Evolutionary conservation across 2,888 invertebrate genomes (phyloP).

Genomic region (Hyposoter dolosus): DNA sequence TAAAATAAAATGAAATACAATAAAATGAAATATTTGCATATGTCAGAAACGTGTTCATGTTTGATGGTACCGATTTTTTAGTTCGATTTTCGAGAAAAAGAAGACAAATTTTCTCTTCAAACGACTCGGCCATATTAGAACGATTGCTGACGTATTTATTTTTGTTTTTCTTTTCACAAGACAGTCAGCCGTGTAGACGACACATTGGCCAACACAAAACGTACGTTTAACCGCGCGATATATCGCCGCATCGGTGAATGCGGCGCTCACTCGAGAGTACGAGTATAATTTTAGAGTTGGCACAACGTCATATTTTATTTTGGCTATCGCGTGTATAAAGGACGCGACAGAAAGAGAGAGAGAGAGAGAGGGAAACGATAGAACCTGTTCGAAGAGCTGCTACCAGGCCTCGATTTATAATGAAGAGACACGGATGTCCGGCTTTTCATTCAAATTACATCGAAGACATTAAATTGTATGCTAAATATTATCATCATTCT

Average conservation of each 20-base stretch:
- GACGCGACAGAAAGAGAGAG: not conserved
- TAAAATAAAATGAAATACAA: too few relatives aligned
- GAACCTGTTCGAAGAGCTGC: constrained; percentile 22
- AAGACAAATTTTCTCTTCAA: not conserved
- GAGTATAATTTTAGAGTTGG: constrained; percentile 78
- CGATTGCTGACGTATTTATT: constrained; percentile 13
- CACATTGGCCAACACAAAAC: constrained; percentile 40
- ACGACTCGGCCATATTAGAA: not conserved
- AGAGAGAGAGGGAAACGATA: not conserved
- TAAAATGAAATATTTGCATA: too few relatives aligned
- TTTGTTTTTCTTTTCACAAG: constrained; percentile 6
- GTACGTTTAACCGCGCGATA: constrained; percentile 35
- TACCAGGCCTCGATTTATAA: constrained; percentile 18
- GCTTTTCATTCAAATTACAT: constrained; percentile 29
- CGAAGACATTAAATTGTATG: constrained; percentile 9
- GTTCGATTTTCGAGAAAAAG: not conserved
- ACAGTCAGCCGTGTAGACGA: constrained; percentile 9
- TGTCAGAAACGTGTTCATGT: not conserved
- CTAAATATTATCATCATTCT: not conserved
- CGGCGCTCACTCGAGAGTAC: constrained; percentile 35
- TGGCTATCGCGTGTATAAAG: constrained; percentile 56
- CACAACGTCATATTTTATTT: constrained; percentile 77
- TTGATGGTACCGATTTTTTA: not conserved
- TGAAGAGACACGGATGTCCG: constrained; percentile 53
- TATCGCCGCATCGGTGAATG: constrained; percentile 39